Conservation (phyloP, 2,888 invertebrate species). For the Margaritifera margaritifera region DNA sequence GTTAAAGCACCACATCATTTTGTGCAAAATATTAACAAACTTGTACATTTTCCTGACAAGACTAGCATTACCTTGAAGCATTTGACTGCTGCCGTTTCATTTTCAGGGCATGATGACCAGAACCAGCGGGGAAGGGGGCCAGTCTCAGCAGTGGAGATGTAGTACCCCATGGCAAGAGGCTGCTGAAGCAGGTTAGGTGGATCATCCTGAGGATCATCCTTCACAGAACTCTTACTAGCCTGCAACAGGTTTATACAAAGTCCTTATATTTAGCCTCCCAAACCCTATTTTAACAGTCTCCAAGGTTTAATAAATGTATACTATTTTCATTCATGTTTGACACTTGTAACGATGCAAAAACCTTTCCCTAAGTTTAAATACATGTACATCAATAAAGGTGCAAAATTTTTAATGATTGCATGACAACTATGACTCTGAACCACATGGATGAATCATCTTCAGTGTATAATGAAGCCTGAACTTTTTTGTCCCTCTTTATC, state of each 20-base stretch:
- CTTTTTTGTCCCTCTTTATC: neutral
- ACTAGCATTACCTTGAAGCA: slow-evolving; percentile 82
- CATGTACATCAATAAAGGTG: too few relatives aligned
- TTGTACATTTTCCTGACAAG: too few relatives aligned
- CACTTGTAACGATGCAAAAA: too few relatives aligned
- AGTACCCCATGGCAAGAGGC: slow-evolving; percentile 97
- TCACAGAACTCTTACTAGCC: slow-evolving; percentile 21
- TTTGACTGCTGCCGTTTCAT: slow-evolving; percentile 91
- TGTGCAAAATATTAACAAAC: too few relatives aligned
- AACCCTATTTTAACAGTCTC: neutral
- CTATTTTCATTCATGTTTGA: too few relatives aligned
- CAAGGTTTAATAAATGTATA: neutral
- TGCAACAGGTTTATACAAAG: slow-evolving; percentile 5
- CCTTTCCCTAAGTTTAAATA: too few relatives aligned
- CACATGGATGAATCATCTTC: too few relatives aligned
- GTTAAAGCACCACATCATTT: too few relatives aligned
- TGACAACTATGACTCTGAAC: too few relatives aligned
- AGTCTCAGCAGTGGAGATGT: slow-evolving; percentile 90
- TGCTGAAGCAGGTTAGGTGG: slow-evolving; percentile 92
- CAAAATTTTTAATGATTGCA: too few relatives aligned
- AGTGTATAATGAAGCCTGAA: neutral
- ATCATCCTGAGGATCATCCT: slow-evolving; percentile 77
- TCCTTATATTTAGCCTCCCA: neutral
- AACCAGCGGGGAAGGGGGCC: slow-evolving; percentile 75
- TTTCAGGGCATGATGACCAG: slow-evolving; percentile 95